Conservation (phyloP, 2,888 invertebrate genomes). For the Lasius platythorax region DNA sequence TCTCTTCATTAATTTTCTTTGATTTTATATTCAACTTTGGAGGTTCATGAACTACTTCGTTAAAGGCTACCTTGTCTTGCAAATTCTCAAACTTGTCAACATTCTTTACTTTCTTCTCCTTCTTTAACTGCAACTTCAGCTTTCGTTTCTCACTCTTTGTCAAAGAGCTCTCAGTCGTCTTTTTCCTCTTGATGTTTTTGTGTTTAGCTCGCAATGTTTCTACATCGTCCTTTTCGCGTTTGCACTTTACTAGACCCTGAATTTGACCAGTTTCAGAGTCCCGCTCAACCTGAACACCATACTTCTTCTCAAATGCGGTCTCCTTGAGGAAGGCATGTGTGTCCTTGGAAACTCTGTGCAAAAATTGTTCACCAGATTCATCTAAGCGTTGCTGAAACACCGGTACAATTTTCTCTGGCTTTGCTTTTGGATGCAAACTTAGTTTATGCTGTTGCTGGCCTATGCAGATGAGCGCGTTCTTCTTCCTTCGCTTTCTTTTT, state of each 20-base stretch:
- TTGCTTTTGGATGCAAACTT: constrained; percentile 76
- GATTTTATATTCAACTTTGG: constrained; percentile 88
- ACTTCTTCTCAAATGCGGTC: constrained; percentile 89
- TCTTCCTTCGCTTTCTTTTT: constrained; percentile 81
- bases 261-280: constrained; percentile 87
- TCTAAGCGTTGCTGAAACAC: constrained; percentile 88
- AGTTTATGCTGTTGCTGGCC: constrained; percentile 65
- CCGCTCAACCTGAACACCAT: constrained; percentile 88
- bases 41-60: constrained; percentile 92
- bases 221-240: constrained; percentile 87
- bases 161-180: constrained; percentile 78
- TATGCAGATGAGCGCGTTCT: constrained; percentile 79
- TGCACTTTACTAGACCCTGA: constrained; percentile 86
- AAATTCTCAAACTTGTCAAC: constrained; percentile 86
- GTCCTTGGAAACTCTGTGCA: constrained; percentile 89
- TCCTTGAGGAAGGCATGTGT: constrained; percentile 89
- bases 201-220: constrained; percentile 84
- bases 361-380: constrained; percentile 89
- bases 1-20: constrained; percentile 86
- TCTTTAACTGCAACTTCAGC: constrained; percentile 87
- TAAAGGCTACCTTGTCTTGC: constrained; percentile 90
- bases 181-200: constrained; percentile 83
- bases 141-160: constrained; percentile 87
- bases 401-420: constrained; percentile 86
- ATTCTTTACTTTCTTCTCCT: constrained; percentile 84